Evolutionary conservation across 2,888 invertebrate genomes (phyloP).

Genomic region (Catocala fraxini): DNA sequence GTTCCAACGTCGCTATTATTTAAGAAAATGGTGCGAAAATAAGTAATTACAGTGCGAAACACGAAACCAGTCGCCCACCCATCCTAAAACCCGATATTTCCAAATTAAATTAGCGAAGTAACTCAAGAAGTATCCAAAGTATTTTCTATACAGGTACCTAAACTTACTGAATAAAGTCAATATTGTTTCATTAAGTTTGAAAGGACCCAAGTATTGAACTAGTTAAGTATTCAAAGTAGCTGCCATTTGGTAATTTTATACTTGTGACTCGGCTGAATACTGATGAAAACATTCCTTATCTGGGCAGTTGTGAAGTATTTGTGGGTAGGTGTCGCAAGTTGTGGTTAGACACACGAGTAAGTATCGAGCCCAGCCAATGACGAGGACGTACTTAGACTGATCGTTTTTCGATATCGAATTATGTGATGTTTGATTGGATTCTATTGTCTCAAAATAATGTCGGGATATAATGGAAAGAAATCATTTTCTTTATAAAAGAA

Average conservation of each 20-base stretch:
- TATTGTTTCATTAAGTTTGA: conserved; percentile 35
- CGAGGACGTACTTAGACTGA: background rate
- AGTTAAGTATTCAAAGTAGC: conserved; percentile 37
- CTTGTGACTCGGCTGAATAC: conserved; percentile 25
- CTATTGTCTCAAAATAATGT: too few relatives aligned
- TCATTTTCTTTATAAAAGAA: too few relatives aligned
- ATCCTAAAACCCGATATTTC: conserved; percentile 32
- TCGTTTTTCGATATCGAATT: background rate
- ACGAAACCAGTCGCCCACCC: conserved; percentile 22
- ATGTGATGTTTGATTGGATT: too few relatives aligned
- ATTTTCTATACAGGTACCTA: conserved; percentile 25
- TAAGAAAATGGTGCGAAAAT: conserved; percentile 24
- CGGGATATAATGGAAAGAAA: too few relatives aligned
- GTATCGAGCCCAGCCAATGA: background rate
- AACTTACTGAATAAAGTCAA: conserved; percentile 34
- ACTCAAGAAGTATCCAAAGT: conserved; percentile 29
- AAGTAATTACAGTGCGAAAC: conserved; percentile 39
- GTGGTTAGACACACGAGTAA: conserved; percentile 6
- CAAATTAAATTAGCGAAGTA: conserved; percentile 32
- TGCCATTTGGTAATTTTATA: conserved; percentile 31
- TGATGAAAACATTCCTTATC: conserved; percentile 16
- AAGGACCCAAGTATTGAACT: conserved; percentile 29
- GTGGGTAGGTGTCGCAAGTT: background rate
- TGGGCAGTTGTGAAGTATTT: conserved; percentile 11
- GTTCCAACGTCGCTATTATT: conserved; percentile 27